Evolutionary conservation across 2,797 vertebrate species (phyloP), one percentile per base, ranked within the genome.

Genomic region (Propithecus deckenii): DNA sequence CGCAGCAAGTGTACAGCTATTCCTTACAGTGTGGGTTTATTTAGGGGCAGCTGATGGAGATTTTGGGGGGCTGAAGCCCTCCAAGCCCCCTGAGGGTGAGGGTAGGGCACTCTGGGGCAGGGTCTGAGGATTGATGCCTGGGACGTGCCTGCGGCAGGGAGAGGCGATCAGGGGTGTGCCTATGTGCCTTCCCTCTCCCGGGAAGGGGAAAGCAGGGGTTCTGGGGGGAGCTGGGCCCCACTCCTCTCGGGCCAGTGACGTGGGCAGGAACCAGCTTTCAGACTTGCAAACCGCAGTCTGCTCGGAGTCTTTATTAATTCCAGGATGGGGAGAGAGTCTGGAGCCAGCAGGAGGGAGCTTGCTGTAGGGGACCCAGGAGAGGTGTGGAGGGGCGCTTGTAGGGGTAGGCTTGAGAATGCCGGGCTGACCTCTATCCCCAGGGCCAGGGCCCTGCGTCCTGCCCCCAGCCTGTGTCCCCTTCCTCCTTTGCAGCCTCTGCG

Each of bases 211-310:
- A 23, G 48, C 38, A 86, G 57, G 22, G 89, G 69, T 71, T 43
- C 87, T 43, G 85, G 85, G 69, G 89, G 74, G 80, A 85, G 35
- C 91, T 46, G 95, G 97, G 96, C 96, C 96, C 80, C 91, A 83
- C 74, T 96, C 48, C 41, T 94, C 84, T 84, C 4, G 1, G 93
- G 92, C 96, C 89, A 89, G 88, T 97, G 97, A 97, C 96, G 96
- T 93, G 75, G 91, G 96, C 96, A 97, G 96, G 96, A 97, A 96
- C 94, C 25, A 4, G 83, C 88, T 96, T 80, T 95, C 94, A 97
- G 98, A 96, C 96, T 96, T 72, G 71, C 88, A 98, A 98, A 98
- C 98, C 97, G 57, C 98, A 98, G 96, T 95, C 95, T 93, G 93
- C 79, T 89, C 32, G 2, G 81, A 91, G 92, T 86, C 71, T 94